A percentile compares a stretch with the other conserved stretches of the same genome.
These are phyloP conservation scores for Morpho helenor DNA, from an alignment of 2,888 invertebrate species.

Conservation along the genomic window DNA sequence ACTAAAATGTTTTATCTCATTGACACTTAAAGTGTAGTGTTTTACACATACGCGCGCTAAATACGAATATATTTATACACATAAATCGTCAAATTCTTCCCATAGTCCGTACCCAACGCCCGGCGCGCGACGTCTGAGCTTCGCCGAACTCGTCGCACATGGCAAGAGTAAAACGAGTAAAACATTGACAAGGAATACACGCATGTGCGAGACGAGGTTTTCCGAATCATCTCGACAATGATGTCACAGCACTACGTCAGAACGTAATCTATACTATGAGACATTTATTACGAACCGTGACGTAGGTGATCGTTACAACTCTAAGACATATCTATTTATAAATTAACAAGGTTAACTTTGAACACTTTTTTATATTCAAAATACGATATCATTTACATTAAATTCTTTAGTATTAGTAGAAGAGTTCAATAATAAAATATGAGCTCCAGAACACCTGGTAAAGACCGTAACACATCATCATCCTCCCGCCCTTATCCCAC, in stretches of 20 bases:
- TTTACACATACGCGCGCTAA: constrained; percentile 8
- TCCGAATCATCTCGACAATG: constrained; percentile 47
- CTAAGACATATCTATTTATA: too few relatives aligned
- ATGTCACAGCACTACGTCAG: constrained; percentile 33
- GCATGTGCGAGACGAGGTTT: constrained; percentile 68
- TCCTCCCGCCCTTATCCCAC: too few relatives aligned
- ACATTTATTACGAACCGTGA: constrained; percentile 10
- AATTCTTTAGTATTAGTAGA: too few relatives aligned
- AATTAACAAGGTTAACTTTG: too few relatives aligned
- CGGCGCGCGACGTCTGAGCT: constrained; percentile 49
- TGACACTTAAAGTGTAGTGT: not conserved
- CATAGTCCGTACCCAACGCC: constrained; percentile 50
- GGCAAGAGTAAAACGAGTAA: constrained; percentile 30
- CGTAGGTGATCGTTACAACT: not conserved
- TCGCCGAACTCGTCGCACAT: constrained; percentile 32
- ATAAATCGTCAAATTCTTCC: constrained; percentile 31
- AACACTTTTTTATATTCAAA: too few relatives aligned
- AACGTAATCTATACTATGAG: constrained; percentile 1
- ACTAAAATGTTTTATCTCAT: not conserved
- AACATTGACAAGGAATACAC: constrained; percentile 54
- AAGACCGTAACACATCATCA: too few relatives aligned
- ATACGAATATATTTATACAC: constrained; percentile 11
- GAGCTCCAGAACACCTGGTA: too few relatives aligned
- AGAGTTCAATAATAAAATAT: too few relatives aligned
- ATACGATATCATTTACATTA: too few relatives aligned